Conservation (phyloP, 2,113 vertebrate genomes). For the Panthera tigris region DNA sequence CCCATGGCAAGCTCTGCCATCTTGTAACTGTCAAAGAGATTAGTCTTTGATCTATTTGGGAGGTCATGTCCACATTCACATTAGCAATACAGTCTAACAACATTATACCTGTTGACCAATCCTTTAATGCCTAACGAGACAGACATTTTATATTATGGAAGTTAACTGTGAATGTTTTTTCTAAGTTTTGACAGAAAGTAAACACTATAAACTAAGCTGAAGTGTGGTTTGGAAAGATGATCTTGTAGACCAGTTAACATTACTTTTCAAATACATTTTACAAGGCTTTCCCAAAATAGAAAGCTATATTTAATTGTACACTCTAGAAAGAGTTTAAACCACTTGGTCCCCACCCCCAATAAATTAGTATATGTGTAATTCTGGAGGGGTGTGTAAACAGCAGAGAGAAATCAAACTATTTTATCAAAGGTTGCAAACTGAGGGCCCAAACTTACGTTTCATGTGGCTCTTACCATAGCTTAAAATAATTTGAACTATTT, state of each 20-base stretch:
- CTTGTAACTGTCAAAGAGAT: slow-evolving; percentile 95
- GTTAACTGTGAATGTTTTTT: slow-evolving; percentile 72
- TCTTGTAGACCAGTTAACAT: slow-evolving; percentile 64
- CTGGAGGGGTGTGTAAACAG: slow-evolving; percentile 6
- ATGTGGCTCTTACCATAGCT: not conserved
- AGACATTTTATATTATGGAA: slow-evolving; percentile 70
- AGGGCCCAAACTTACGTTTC: not conserved
- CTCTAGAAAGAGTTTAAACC: slow-evolving; percentile 48
- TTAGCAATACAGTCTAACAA: slow-evolving; percentile 74
- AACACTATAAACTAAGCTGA: slow-evolving; percentile 64
- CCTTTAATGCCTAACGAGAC: slow-evolving; percentile 81
- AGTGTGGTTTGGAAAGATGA: slow-evolving; percentile 63
- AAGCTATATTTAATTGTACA: slow-evolving; percentile 46
- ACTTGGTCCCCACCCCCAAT: not conserved
- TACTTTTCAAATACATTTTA: slow-evolving; percentile 43
- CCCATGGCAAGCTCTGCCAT: slow-evolving; percentile 92
- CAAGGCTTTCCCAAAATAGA: slow-evolving; percentile 56
- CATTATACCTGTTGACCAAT: slow-evolving; percentile 83
- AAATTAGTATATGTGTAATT: slow-evolving; percentile 28
- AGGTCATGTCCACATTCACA: slow-evolving; percentile 83
- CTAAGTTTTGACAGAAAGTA: slow-evolving; percentile 62
- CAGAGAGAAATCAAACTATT: not conserved
- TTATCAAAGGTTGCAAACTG: not conserved
- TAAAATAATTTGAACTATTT: slow-evolving; percentile 40
- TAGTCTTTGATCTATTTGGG: slow-evolving; percentile 89